phyloP scores from a whole-genome alignment of 1,140 invertebrate genomes.

The Drosophila subpulchrella region DNA sequence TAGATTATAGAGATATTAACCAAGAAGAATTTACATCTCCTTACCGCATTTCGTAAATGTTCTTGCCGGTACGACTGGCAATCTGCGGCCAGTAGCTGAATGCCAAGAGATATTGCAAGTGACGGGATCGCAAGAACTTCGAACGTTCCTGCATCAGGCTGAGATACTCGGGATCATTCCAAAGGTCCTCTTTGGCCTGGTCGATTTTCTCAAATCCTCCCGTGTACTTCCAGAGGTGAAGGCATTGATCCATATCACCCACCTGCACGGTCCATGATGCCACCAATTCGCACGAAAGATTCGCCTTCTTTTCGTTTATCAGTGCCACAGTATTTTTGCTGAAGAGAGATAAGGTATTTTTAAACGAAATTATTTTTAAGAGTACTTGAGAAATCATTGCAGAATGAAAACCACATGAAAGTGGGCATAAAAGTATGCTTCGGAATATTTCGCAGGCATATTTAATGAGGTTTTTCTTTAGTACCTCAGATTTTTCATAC shows the following conservation, averaged over 20 bases:
- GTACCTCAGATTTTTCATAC: too few species aligned
- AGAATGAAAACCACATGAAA: too few species aligned
- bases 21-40: background rate
- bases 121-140: slow-evolving; percentile 93
- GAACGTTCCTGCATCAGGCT: slow-evolving; percentile 92
- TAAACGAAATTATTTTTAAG: background rate
- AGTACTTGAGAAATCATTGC: background rate
- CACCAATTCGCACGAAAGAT: slow-evolving; percentile 90
- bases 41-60: slow-evolving; percentile 96
- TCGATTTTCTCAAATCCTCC: slow-evolving; percentile 96
- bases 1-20: background rate
- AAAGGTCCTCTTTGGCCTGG: slow-evolving; percentile 90
- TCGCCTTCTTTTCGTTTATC: slow-evolving; percentile 90
- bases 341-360: slow-evolving; percentile 46
- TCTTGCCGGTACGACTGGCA: slow-evolving; percentile 88
- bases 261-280: slow-evolving; percentile 96
- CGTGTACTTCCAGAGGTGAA: slow-evolving; percentile 97
- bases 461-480: too few species aligned
- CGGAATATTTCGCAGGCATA: too few species aligned
- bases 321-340: slow-evolving; percentile 93
- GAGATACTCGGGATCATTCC: slow-evolving; percentile 90
- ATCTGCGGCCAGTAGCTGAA: slow-evolving; percentile 96
- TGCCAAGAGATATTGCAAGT: slow-evolving; percentile 96
- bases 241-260: slow-evolving; percentile 98
- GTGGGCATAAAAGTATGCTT: too few species aligned